phyloP scores from a whole-genome alignment of 2,888 invertebrate genomes.

The Oxystoma pomonae region DNA sequence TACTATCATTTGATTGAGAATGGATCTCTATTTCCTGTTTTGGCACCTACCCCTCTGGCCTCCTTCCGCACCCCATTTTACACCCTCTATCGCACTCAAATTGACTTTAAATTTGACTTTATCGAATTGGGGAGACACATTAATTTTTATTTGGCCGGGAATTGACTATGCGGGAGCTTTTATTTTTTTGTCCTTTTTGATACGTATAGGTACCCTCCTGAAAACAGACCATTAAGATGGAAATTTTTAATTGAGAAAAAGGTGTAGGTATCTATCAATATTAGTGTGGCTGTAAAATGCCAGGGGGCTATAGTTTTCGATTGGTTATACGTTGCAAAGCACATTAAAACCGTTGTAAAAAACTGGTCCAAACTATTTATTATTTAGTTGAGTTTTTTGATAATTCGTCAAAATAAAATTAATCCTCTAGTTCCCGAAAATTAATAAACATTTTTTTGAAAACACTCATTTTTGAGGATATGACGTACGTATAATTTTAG shows the following conservation, averaged over 20 bases:
- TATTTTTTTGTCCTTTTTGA: neutral
- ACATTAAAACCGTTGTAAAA: no score
- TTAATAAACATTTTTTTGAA: no score
- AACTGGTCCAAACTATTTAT: no score
- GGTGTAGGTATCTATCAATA: neutral
- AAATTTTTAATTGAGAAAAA: neutral
- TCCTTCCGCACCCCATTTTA: neutral
- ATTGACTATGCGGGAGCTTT: neutral
- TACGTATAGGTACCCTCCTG: neutral
- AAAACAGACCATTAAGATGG: neutral
- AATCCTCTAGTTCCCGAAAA: no score
- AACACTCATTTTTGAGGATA: no score
- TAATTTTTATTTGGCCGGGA: conserved; percentile 30
- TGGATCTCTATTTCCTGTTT: conserved; percentile 23
- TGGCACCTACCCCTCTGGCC: conserved; percentile 3
- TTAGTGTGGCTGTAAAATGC: neutral
- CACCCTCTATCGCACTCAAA: conserved; percentile 16
- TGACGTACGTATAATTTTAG: no score
- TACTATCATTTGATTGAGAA: neutral
- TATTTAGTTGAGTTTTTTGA: no score
- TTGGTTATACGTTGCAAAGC: no score
- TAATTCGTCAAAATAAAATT: no score
- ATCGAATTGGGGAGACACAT: conserved; percentile 25
- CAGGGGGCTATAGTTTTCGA: neutral
- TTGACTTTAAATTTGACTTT: conserved; percentile 33